Conservation (phyloP, 2,888 invertebrate genomes). For the Melitaea athalia region DNA sequence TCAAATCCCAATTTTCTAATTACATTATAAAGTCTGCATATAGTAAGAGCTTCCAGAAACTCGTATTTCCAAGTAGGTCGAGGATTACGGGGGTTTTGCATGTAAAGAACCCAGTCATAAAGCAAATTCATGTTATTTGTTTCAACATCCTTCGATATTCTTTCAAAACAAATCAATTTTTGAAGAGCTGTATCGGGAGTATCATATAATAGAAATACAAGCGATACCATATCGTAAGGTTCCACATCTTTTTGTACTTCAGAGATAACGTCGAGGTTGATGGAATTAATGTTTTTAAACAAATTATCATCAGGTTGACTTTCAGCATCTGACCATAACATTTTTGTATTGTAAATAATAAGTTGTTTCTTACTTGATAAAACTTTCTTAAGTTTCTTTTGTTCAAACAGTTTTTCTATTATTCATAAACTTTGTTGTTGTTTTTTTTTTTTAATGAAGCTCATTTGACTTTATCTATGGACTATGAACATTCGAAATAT, state of each 20-base stretch:
- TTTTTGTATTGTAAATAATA: constrained; percentile 4
- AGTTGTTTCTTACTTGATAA: not conserved
- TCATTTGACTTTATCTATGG: too few relatives aligned
- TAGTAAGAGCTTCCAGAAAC: constrained; percentile 69
- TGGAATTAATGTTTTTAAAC: constrained; percentile 50
- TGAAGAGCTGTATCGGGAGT: constrained; percentile 69
- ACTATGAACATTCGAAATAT: too few relatives aligned
- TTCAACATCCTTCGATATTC: constrained; percentile 56
- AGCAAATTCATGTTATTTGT: constrained; percentile 59
- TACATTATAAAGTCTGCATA: constrained; percentile 63
- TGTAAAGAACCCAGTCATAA: constrained; percentile 65
- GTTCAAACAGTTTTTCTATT: too few relatives aligned
- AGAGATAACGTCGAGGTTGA: constrained; percentile 59
- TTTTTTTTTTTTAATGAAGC: too few relatives aligned
- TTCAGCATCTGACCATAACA: constrained; percentile 54
- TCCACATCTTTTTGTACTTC: constrained; percentile 68
- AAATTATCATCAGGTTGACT: constrained; percentile 40
- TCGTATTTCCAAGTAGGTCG: constrained; percentile 65
- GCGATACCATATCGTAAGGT: constrained; percentile 64
- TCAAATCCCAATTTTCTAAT: constrained; percentile 67
- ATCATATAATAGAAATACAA: constrained; percentile 72
- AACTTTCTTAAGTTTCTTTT: too few relatives aligned
- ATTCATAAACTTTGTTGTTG: too few relatives aligned
- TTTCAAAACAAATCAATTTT: constrained; percentile 62
- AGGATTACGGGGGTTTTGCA: constrained; percentile 45